Percentiles rank a stretch among this genome's conserved stretches.
phyloP scores from a whole-genome alignment of 2,888 invertebrate genomes.

The Rutpela maculata region DNA sequence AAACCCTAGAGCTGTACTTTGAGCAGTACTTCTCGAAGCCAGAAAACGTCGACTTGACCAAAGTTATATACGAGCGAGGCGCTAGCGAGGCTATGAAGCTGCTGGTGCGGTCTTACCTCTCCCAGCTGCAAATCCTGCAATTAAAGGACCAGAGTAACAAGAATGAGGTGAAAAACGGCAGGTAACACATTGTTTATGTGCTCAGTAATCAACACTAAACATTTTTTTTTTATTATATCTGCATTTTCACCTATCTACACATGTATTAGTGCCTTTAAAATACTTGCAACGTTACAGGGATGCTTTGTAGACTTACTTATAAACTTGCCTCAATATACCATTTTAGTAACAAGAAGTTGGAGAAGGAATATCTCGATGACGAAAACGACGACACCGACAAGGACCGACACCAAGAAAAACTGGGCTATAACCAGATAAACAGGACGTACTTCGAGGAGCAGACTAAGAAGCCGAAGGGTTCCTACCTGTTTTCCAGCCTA shows the following conservation, averaged over 20 bases:
- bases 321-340: too few species aligned
- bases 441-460: slow-evolving; percentile 61
- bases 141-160: slow-evolving; percentile 63
- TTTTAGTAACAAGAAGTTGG: background rate
- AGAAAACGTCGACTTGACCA: slow-evolving; percentile 66
- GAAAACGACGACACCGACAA: slow-evolving; percentile 60
- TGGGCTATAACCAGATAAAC: slow-evolving; percentile 63
- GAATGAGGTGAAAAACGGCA: slow-evolving; percentile 36
- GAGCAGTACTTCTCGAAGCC: slow-evolving; percentile 67
- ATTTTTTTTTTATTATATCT: too few species aligned
- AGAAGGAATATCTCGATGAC: slow-evolving; percentile 42
- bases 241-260: too few species aligned
- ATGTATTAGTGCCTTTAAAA: too few species aligned
- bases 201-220: background rate
- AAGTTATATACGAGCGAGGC: slow-evolving; percentile 73
- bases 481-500: slow-evolving; percentile 73
- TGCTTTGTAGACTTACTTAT: too few species aligned
- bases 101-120: slow-evolving; percentile 79
- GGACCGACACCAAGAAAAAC: slow-evolving; percentile 62
- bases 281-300: too few species aligned
- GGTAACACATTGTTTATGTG: slow-evolving; percentile 29
- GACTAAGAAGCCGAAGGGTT: slow-evolving; percentile 62
- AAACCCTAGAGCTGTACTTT: slow-evolving; percentile 75
- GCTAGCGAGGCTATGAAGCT: slow-evolving; percentile 78
- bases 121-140: slow-evolving; percentile 70